A percentile compares a stretch with the other conserved stretches of the same genome.
Conservation (phyloP, 2,888 invertebrate genomes). For the Vannuccia rotundouncinata region DNA sequence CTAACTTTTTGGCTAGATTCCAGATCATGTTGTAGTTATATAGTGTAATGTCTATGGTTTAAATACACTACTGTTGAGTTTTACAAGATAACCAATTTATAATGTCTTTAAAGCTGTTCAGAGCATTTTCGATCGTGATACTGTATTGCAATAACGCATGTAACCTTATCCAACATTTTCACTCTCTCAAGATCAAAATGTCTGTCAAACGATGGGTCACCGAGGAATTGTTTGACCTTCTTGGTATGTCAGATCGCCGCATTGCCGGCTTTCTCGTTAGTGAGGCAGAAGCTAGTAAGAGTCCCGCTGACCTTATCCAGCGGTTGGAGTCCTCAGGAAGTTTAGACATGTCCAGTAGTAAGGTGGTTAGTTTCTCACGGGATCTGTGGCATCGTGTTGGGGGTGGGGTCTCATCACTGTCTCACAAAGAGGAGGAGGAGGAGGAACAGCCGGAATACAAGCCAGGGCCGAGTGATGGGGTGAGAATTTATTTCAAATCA, state of each 20-base stretch:
- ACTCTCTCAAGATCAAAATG: no score
- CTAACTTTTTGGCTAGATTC: no score
- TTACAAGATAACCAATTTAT: no score
- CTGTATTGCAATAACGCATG: no score
- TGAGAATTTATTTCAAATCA: neutral
- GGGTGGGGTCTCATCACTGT: neutral
- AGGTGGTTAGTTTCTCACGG: neutral
- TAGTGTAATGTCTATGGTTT: no score
- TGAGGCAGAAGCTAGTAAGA: neutral
- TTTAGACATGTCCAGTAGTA: neutral
- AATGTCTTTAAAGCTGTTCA: no score
- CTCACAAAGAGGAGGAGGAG: neutral
- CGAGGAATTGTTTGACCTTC: neutral
- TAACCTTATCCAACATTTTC: no score
- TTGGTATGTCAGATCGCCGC: neutral
- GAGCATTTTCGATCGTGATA: no score
- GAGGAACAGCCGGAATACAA: neutral
- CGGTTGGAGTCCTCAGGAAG: neutral
- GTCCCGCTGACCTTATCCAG: neutral
- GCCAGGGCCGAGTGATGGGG: neutral
- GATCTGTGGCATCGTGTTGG: neutral
- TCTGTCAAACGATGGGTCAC: neutral
- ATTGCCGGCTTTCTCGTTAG: neutral
- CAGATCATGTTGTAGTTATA: no score
- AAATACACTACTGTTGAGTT: no score